Percentiles rank a stretch among this genome's conserved stretches.
Evolutionary conservation across 2,113 vertebrate genomes (phyloP).

Genomic region (Eolophus roseicapilla): DNA sequence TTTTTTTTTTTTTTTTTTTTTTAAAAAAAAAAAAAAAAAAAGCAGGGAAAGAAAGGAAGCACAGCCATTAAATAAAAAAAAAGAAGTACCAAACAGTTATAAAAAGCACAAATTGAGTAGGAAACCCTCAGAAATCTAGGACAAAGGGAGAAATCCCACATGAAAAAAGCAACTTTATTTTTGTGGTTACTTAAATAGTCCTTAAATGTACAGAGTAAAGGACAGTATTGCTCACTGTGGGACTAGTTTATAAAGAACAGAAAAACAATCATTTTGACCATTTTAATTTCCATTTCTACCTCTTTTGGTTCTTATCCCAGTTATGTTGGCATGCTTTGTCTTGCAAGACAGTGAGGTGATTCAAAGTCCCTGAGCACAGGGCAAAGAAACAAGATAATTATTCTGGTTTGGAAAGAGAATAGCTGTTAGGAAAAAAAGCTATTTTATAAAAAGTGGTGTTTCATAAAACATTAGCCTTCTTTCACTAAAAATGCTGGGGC

Average conservation of each 20-base stretch:
- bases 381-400: background rate
- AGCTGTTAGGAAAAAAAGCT: background rate
- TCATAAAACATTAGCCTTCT: background rate
- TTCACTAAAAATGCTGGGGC: background rate
- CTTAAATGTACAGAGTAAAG: background rate
- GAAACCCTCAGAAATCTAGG: background rate
- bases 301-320: background rate
- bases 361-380: background rate
- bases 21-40: background rate
- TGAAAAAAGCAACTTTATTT: background rate
- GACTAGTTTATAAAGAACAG: background rate
- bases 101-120: background rate
- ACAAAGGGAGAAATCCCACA: background rate
- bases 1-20: background rate
- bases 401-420: background rate
- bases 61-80: background rate
- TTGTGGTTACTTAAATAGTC: background rate
- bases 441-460: background rate
- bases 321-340: background rate
- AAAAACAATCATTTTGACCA: slow-evolving; percentile 12
- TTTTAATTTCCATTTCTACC: background rate
- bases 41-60: background rate
- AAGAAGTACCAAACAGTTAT: background rate
- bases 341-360: background rate
- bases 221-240: background rate